Base-by-base conservation (phyloP, 2,888 invertebrate genomes). In the Clusia tigrina region DNA sequence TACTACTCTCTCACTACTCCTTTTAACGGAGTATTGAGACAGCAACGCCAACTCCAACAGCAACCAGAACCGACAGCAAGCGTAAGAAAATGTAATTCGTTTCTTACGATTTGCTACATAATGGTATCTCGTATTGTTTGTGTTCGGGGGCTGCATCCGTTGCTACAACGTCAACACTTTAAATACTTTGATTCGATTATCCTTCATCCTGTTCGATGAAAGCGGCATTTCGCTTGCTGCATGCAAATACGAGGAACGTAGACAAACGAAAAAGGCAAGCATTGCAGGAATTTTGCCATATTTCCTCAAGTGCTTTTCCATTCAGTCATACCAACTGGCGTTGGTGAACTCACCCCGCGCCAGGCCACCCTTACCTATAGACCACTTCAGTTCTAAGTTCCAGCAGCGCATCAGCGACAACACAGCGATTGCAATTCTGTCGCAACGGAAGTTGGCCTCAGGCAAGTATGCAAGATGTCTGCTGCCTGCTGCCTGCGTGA, bases 141-240 rank as follows among this genome's bases (percentile, higher is more conserved):
- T 15, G 48, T 20, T 18, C 22, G 3, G 18, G 48, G 3, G 18
- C 26, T 23, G 20, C 37, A 20, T 48, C 22, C 22, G 20, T 48
- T 9, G 32, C 12, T 26, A 20, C 24, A 18, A 37, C 56, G 55
- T 57, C 57, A 62, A 56, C 57, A 62, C 65, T 62, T 62, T 58
- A 60, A 65, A 57, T 52, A 62, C 60, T 51, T 37, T 62, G 58
- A 60, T 62, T 65, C 60, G 60, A 65, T 62, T 60, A 65, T 57
- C 57, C 62, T 62, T 22, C 22, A 48, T 60, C 55, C 58, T 52
- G 51, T 38, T 52, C 17, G 53, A 22, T 17, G 42, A 10, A n/a
- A 3, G 42, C 42, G 42, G 9, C 42, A 17, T 42, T 12, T n/a
- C 42, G 42, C 48, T 48, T 22, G 22, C 20, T 48, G 48, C 48